Evolutionary conservation across 92 coral and sea anemone species (phyloP), one percentile per base, ranked within the genome.

Genomic region (Pocillopora meandrina): DNA sequence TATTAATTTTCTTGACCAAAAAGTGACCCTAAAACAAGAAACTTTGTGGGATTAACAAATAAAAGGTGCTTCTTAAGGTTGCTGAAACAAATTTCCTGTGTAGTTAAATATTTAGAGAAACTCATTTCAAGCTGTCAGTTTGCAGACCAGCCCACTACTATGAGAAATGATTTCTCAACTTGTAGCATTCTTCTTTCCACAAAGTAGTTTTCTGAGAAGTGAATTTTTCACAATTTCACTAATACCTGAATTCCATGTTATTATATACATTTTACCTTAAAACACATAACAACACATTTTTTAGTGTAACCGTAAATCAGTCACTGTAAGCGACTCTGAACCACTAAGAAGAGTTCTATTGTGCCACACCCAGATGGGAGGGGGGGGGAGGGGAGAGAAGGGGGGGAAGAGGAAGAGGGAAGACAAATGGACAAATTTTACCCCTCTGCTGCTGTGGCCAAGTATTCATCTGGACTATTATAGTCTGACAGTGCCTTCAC

Each of bases 401-500:
- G 52, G 52, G 52, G 52, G 52, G 2, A 42, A 42, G 52, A 26
- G 31, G 31, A 58, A 71, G 35, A 21, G 10, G 12, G 76, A 61
- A 5, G 23, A 71, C 62, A 36, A 3, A 21, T 31, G 33, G 62
- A 52, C 12, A 2, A 14, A 23, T 61, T 83, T 65, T 56, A 83
- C 6, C 80, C 70, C 56, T 83, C 88, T 17, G 57, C 59, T 14
- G 98, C 79, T 14, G 95, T 26, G 10, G 77, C 60, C 18, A 94
- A 87, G 82, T 89, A 94, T 70, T 92, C 95, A 63, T 90, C 98
- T 2, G 98, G 88, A 55, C 93, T 85, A 11, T 87, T 73, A 79
- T 92, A 94, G 68, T 87, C 91, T 71, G 92, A 85, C 3, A 94
- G 88, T 23, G 95, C 98, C 77, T 90, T 94, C 6, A 88, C 98